Evolutionary conservation across 2,113 vertebrate species (phyloP), one percentile per base, ranked within the genome.

Genomic region (Pachycephala philippinensis): DNA sequence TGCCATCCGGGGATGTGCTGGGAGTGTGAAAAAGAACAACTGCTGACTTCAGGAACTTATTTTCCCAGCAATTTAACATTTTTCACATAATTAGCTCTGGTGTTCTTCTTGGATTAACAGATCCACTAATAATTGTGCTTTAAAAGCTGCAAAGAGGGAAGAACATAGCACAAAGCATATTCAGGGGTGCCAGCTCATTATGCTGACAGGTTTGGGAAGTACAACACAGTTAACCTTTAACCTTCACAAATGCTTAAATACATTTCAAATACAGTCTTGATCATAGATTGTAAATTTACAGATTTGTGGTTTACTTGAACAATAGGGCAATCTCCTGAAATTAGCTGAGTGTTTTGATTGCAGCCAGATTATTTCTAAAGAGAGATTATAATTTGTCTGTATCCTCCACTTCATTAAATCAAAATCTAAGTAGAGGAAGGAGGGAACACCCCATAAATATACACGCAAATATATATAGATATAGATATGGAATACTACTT

Each of bases 31-130:
- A 97, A 97, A 93, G 94, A 96, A 90, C 93, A 97, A 96, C 86
- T 96, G 92, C 97, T 97, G 97, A 97, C 96, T 97, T 95, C 42
- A 82, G 78, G 50, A 85, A 96, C 91, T 96, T 94, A 87, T 93
- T 96, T 96, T 95, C 86, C 76, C 87, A 94, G 78, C 88, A 86
- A 97, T 95, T 97, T 95, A 97, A 95, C 85, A 94, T 96, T 97
- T 96, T 96, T 97, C 89, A 88, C 95, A 75, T 95, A 97, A 97
- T 97, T 97, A 98, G 74, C 80, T 65, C 52, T 84, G 75, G 65
- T 89, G 91, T 85, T 97, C 70, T 84, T 97, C 93, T 88, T 95
- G 92, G 63, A 91, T 96, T 96, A 97, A 97, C 84, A 94, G 90
- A 97, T 94, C 93, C 94, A 89, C 90, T 95, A 90, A 96, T 93